Evolutionary conservation across 2,113 vertebrate genomes (phyloP), one percentile per base, ranked within the genome.

Genomic region (Gadus chalcogrammus): DNA sequence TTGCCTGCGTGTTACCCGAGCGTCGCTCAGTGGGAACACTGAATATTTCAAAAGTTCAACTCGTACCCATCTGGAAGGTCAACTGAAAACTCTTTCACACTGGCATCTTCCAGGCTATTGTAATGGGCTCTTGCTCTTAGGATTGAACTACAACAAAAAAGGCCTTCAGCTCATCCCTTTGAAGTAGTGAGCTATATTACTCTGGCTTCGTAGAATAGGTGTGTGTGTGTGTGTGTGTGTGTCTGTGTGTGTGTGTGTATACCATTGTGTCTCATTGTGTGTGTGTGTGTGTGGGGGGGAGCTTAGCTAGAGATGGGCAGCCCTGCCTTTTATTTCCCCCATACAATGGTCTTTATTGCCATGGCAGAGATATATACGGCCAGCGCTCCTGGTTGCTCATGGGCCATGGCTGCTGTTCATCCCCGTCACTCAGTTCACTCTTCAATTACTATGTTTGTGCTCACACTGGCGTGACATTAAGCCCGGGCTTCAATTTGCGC

Each of bases 381-480:
- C 79, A 61, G 61, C 27, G 71, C 81, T 79, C 78, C 71, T 83
- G 78, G 80, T 81, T 88, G 84, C 85, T 83, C 84, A 89, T 88
- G 81, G 85, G 80, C 73, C 78, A 58, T 0, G n/a, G 65, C 71
- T 82, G 72, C 70, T 85, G 82, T 85, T 87, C 88, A 87, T 89
- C 84, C 84, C 83, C 87, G 89, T 88, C 88, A 90, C 85, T 88
- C 88, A 84, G 79, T 76, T 88, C 87, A 87, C 87, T 83, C 89
- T 86, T 91, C 89, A 90, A 88, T 93, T 91, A 90, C 86, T 84
- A 69, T 90, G 90, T 91, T 92, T 92, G 88, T 89, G 88, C 82
- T 88, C 88, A 88, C 74, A 79, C 82, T 61, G 18, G 86, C 79
- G 81, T 88, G 87, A 90, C 89, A 91, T 90, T 92, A 92, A 89